phyloP scores from a whole-genome alignment of 2,113 vertebrate genomes.

The Clarias gariepinus region DNA sequence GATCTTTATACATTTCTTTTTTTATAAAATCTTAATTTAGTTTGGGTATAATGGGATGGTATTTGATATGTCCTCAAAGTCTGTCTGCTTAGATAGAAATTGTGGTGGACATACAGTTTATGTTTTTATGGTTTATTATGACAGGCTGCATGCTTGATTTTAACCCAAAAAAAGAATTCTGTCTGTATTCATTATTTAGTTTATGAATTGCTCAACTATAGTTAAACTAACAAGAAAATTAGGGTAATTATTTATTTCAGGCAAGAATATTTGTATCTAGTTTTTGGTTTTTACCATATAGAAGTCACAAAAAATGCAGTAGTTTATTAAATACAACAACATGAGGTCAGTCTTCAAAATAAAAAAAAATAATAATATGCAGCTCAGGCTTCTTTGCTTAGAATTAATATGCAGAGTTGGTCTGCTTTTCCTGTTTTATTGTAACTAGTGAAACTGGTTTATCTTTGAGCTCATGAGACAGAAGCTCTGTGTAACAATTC shows the following conservation, averaged over 20 bases:
- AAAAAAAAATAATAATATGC: conserved; percentile 29
- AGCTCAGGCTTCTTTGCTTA: conserved; percentile 11
- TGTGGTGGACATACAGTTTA: no score
- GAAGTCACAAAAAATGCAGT: not conserved
- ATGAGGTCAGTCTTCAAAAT: not conserved
- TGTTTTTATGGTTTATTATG: no score
- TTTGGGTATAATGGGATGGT: not conserved
- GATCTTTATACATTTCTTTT: not conserved
- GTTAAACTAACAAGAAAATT: no score
- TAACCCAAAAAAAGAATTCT: no score
- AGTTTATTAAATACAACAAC: not conserved
- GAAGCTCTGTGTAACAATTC: not conserved
- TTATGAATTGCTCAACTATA: no score
- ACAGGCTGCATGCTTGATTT: no score
- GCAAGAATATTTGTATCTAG: not conserved
- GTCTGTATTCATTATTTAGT: no score
- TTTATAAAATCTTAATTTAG: not conserved
- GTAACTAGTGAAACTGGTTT: not conserved
- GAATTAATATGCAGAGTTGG: conserved; percentile 7
- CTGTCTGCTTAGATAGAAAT: not conserved
- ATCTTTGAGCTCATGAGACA: not conserved
- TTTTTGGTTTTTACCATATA: not conserved
- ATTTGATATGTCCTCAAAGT: not conserved
- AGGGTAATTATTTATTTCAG: no score
- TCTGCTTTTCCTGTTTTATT: not conserved